Base-by-base conservation (phyloP, 2,797 vertebrate species). In the Lithobates sylvaticus region DNA sequence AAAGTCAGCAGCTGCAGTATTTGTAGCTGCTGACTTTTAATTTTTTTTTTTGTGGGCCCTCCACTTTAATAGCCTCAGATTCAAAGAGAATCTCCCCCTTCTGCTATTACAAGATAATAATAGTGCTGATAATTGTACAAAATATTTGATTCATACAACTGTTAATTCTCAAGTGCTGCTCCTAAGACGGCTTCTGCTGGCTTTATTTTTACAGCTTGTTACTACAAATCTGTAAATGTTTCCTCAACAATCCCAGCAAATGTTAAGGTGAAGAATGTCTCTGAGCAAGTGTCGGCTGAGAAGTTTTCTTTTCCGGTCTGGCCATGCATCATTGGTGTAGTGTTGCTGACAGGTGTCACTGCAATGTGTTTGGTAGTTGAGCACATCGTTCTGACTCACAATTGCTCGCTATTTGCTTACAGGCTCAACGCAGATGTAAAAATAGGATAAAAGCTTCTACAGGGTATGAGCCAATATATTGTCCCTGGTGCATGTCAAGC, bases 311-410 rank as follows among this genome's bases (percentile, higher is more conserved):
- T 83, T 83, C 81, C 73, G 73, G 81, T 83, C 32, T 83, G 71
- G 58, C 27, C 68, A 71, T 82, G 70, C 73, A 26, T 47, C 71
- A 68, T 68, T 44, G 81, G 71, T 83, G 71, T 83, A 76, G 36
- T 76, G 71, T 83, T 76, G 54, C 77, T 80, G 77, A 83, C 85
- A 87, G 85, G 80, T 87, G 85, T 71, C 80, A 78, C 32, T 73
- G 73, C 68, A 83, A 34, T 76, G 78, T 68, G 72, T 69, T 70
- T 82, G 80, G 69, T 73, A 74, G 42, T 44, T 39, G 77, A 58
- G 44, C 32, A 34, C 67, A 36, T 34, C 34, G 27, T 29, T 72
- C 68, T 83, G 80, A 86, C 80, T 83, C 74, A 83, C 73, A 83
- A 78, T 42, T 65, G 50, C 79, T 82, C 75, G 65, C 68, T 72